phyloP scores from a whole-genome alignment of 2,797 vertebrate species.

The Atherinosoma microstoma region DNA sequence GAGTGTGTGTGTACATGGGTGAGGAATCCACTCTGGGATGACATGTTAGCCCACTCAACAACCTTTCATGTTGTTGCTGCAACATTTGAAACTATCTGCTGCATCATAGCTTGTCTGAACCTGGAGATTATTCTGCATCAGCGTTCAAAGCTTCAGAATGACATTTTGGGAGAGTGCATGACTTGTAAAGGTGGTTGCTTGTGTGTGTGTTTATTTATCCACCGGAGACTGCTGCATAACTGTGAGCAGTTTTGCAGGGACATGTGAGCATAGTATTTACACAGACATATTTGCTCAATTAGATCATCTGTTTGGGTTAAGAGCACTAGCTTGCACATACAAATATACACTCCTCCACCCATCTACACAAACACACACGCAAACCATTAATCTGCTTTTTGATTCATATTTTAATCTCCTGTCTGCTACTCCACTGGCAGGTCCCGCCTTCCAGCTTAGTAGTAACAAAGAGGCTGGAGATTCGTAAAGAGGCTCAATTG shows the following conservation, averaged over 20 bases:
- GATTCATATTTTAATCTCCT: slow-evolving; percentile 78
- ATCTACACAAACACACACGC: slow-evolving; percentile 8
- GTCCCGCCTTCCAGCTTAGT: slow-evolving; percentile 74
- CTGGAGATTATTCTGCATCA: slow-evolving; percentile 51
- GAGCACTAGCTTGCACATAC: slow-evolving; percentile 9
- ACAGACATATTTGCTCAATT: slow-evolving; percentile 43
- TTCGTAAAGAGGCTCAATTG: slow-evolving; percentile 58
- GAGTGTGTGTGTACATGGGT: neutral
- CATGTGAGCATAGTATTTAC: slow-evolving; percentile 26
- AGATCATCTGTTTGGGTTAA: slow-evolving; percentile 26
- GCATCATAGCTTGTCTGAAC: slow-evolving; percentile 46
- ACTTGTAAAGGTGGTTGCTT: slow-evolving; percentile 14
- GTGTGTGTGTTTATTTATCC: slow-evolving; percentile 25
- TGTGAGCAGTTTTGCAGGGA: neutral
- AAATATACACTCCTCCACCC: slow-evolving; percentile 14
- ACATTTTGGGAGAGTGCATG: slow-evolving; percentile 44
- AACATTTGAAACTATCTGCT: slow-evolving; percentile 44
- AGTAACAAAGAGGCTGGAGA: slow-evolving; percentile 69
- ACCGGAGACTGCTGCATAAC: slow-evolving; percentile 5
- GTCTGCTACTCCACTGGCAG: slow-evolving; percentile 67
- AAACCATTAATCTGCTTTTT: slow-evolving; percentile 76
- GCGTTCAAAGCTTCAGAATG: slow-evolving; percentile 40
- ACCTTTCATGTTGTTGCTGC: slow-evolving; percentile 40
- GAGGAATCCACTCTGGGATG: slow-evolving; percentile 30
- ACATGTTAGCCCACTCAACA: slow-evolving; percentile 38